Percentiles rank a stretch among this genome's conserved stretches.
Evolutionary conservation across 2,797 vertebrate species (phyloP).

Genomic region (Brachymystax lenok): DNA sequence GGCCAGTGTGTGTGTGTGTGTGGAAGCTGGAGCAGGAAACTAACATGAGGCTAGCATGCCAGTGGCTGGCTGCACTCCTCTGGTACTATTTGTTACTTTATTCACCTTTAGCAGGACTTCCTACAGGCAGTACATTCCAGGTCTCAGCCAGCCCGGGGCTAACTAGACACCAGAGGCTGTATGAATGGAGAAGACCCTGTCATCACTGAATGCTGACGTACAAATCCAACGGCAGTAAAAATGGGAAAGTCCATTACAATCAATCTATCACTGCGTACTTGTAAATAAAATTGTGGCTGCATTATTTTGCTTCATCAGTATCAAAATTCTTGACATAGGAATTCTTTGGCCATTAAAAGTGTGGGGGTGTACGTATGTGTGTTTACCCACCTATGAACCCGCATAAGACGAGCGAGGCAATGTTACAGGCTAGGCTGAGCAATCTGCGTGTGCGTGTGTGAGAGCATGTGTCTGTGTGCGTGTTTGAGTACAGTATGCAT

Average conservation of each 20-base stretch:
- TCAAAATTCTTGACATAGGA: background rate
- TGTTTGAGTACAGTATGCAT: background rate
- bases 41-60: constrained; percentile 36
- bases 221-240: constrained; percentile 51
- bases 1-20: constrained; percentile 21
- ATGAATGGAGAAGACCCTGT: constrained; percentile 21
- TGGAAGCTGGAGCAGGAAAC: constrained; percentile 58
- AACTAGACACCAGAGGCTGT: constrained; percentile 53
- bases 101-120: constrained; percentile 57
- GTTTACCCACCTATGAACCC: constrained; percentile 67
- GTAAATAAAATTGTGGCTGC: background rate
- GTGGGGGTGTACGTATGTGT: background rate
- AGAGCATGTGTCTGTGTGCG: background rate
- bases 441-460: constrained; percentile 53
- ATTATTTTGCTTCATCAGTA: constrained; percentile 2
- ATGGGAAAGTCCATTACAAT: constrained; percentile 29
- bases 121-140: constrained; percentile 37
- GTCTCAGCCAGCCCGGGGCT: constrained; percentile 18
- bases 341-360: background rate
- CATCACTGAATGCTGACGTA: constrained; percentile 49
- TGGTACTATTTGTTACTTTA: constrained; percentile 31
- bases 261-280: constrained; percentile 23
- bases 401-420: constrained; percentile 91
- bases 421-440: constrained; percentile 92
- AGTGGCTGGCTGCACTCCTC: background rate